Evolutionary conservation across 2,797 vertebrate species (phyloP), one percentile per base, ranked within the genome.

Genomic region (Enteromius mattozi): DNA sequence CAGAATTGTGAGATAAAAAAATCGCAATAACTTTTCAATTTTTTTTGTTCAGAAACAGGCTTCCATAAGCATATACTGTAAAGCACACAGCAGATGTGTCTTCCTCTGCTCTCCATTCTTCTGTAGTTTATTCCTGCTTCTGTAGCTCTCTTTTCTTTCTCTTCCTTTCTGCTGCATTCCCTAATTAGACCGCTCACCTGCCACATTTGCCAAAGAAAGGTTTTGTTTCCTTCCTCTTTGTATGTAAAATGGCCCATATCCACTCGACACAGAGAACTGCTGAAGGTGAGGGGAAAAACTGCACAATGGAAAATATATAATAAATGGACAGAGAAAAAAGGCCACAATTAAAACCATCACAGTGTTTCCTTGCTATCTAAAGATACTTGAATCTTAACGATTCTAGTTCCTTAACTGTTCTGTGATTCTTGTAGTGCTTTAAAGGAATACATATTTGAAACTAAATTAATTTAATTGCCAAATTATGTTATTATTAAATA

Each of bases 71-170:
- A 56, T 59, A 2, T 61, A 37, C 35, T 37, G 35, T 5, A 59
- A 24, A n/a, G 24, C 66, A 49, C 19, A 68, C 68, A 24, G 4
- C n/a, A 70, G 68, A 42, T 70, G 37, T 70, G 68, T 12, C 21
- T 24, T 24, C 40, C 5, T 45, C 12, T 21, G 6, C 19, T 69
- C 19, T 42, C 66, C 21, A 24, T 24, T 70, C 42, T 71, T 71
- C 45, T 51, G 16, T 49, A 72, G 30, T 19, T 91, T 87, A 87
- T 72, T 83, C 76, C 87, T 89, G 81, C 90, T 91, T 89, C 89
- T 90, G 87, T 88, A 83, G 85, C 84, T 87, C 83, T 54, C 75
- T 37, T 85, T 83, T 85, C 82, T 45, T 79, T 27, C 65, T 74
- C 68, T 84, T 54, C 16, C 12, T 65, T 72, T 14, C 80, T 49